Evolutionary conservation across 2,113 vertebrate species (phyloP).

Genomic region (Ceyx margarethae): DNA sequence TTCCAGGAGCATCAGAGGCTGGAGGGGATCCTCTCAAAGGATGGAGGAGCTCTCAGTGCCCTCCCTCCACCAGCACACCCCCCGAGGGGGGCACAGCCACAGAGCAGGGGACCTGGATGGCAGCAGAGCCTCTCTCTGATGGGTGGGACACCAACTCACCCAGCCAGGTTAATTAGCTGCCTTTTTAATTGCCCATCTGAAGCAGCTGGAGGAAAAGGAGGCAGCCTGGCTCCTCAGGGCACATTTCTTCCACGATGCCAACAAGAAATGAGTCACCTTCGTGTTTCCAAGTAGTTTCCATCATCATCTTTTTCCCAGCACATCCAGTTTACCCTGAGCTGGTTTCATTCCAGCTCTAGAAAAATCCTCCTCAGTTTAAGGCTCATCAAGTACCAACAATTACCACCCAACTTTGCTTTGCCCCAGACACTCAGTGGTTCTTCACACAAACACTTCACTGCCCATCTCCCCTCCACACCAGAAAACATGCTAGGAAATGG

Average conservation of each 20-base stretch:
- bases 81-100: too few species aligned
- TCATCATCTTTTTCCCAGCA: background rate
- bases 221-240: background rate
- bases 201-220: accelerated
- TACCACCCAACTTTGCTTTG: background rate
- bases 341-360: background rate
- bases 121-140: background rate
- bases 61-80: too few species aligned
- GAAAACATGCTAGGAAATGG: background rate
- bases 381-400: background rate
- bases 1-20: background rate
- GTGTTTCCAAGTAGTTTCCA: background rate
- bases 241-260: conserved; percentile 36
- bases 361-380: background rate
- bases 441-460: background rate
- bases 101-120: background rate
- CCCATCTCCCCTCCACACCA: background rate
- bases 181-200: background rate
- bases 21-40: background rate
- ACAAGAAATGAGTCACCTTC: conserved; percentile 46
- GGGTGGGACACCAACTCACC: conserved; percentile 22
- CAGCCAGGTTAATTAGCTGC: background rate
- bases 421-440: background rate
- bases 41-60: background rate
- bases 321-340: background rate